These are phyloP conservation scores for Drosophila santomea DNA, from an alignment of 1,140 invertebrate genomes.

Conservation along the genomic window DNA sequence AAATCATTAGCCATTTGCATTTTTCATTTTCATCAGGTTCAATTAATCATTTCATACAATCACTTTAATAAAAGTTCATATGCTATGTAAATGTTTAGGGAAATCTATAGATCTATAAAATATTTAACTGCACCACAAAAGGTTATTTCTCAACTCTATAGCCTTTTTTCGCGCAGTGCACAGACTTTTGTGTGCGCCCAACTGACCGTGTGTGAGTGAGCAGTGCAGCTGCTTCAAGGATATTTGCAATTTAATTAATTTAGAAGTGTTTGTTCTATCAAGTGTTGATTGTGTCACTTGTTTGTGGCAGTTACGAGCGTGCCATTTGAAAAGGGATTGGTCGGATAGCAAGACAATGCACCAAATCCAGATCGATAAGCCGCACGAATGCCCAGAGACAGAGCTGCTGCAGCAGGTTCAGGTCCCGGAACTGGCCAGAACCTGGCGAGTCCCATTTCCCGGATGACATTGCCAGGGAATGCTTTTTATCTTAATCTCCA, in stretches of 20 bases:
- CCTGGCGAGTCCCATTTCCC: slow-evolving; percentile 8
- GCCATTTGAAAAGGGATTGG: slow-evolving; percentile 64
- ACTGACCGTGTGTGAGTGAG: slow-evolving; percentile 36
- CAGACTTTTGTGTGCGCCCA: slow-evolving; percentile 3
- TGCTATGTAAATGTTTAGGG: too few relatives aligned
- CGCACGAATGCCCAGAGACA: slow-evolving; percentile 67
- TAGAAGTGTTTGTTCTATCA: slow-evolving; percentile 83
- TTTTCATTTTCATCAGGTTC: background rate
- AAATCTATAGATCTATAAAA: too few relatives aligned
- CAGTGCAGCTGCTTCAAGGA: slow-evolving; percentile 70
- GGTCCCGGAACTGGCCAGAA: background rate
- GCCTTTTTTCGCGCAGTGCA: slow-evolving; percentile 5
- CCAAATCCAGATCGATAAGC: slow-evolving; percentile 73
- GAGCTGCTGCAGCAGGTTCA: slow-evolving; percentile 8
- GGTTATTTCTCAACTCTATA: too few relatives aligned
- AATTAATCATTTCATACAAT: too few relatives aligned
- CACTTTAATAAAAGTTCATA: too few relatives aligned
- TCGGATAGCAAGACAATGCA: slow-evolving; percentile 56
- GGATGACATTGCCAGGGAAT: slow-evolving; percentile 47
- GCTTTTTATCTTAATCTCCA: slow-evolving; percentile 82
- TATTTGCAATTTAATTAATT: slow-evolving; percentile 83
- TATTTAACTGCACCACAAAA: too few relatives aligned
- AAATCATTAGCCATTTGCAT: background rate
- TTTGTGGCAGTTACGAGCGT: slow-evolving; percentile 78
- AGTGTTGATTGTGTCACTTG: slow-evolving; percentile 83